Base-by-base conservation (phyloP, 1,140 invertebrate genomes). In the Anastatus disparis region DNA sequence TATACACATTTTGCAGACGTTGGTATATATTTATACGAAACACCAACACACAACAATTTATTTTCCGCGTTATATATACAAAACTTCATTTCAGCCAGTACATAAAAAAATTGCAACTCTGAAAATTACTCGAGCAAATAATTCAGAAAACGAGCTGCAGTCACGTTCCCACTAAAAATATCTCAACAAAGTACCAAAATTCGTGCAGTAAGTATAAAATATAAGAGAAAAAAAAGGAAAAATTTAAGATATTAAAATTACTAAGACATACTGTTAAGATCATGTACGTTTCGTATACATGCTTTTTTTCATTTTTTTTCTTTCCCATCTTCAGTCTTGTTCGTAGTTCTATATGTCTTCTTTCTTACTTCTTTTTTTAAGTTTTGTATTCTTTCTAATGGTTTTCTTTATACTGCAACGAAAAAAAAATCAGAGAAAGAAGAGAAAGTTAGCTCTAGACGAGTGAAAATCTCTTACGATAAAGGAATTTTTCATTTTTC, bases 401-500 rank as follows among this genome's bases (percentile, higher is more conserved):
- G 52, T 44, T 66, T n/a, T 53, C 48, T 55, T 52, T 22, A 29
- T 13, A 35, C 9, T 7, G 17, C 29, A 12, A 17, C n/a, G 10
- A 22, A 17, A 4, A n/a, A n/a, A 17, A 1, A 48, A 48, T 48
- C 46, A 6, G 4, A 52, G 61, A 38, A 22, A 15, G 38, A 17
- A 26, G 42, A 31, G 15, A 46, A 44, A 53, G 64, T 66, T 56
- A 17, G 20, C 46, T 40, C 10, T n/a, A n/a, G 50, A 13, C 31
- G 17, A 26, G 66, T 3, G 46, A 8, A 27, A 59, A 68, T 38
- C 29, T 27, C 59, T n/a, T n/a, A 40, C 55, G 31, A 68, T 61
- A 61, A 52, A 68, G 42, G 53, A 40, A 59, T 68, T 59, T 68
- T 52, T 68, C 68, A 58, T 70, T 70, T 70, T 64, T 70, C 68